Evolutionary conservation across 2,888 invertebrate species (phyloP), one percentile per base, ranked within the genome.

Genomic region (Ecliptopera silaceata): DNA sequence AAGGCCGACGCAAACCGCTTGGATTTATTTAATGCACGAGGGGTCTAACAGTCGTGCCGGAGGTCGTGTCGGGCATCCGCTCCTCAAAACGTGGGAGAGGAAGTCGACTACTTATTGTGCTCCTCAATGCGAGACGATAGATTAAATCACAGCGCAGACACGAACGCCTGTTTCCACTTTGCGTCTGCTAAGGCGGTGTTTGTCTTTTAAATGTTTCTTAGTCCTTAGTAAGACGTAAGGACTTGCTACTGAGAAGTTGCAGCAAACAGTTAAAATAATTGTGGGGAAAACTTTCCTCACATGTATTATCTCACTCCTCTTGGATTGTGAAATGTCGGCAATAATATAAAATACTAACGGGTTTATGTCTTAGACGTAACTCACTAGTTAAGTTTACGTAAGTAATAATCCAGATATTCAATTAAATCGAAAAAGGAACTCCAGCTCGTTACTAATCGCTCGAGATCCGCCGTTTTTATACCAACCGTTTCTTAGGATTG

Each of bases 81-180:
- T 77, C 74, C 72, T 75, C 81, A 77, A 80, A 84, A 83, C 89
- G 90, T 89, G 89, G 84, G 90, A 90, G 89, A 90, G 90, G 89
- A 90, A 84, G 88, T 82, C 80, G 77, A 76, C 79, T 86, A 88
- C 88, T 88, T 87, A 89, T 86, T 86, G 89, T 89, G 88, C 85
- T 89, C 88, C 78, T 84, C 85, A 88, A 86, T 85, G 86, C 89
- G 89, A 88, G 88, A 88, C 90, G 86, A 75, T 70, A 77, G 73
- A 78, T 78, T 72, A 70, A 75, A 78, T 77, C 77, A 71, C 72
- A 47, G 56, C 62, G 69, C 66, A 68, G 55, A 65, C 71, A 74
- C 68, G 69, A 73, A 72, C 72, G 70, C 69, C 72, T 73, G 71
- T 75, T 79, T 71, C 56, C 54, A 55, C 55, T 51, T 44, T 29